A percentile compares a stretch with the other conserved stretches of the same genome.
Evolutionary conservation across 2,888 invertebrate genomes (phyloP).

Genomic region (Epinotia bilunana): DNA sequence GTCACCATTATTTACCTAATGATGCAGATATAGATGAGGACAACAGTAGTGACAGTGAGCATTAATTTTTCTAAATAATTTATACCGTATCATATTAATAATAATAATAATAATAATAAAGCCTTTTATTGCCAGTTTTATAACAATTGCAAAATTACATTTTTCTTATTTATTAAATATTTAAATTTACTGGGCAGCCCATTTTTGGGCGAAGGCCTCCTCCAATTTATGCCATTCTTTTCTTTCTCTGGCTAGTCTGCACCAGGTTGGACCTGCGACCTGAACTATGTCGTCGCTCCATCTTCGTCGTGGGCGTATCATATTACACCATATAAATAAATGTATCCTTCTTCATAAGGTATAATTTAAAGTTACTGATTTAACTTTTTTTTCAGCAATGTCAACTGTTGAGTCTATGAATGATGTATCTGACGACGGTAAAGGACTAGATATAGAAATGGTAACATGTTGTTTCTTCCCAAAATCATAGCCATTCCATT

Average conservation of each 20-base stretch:
- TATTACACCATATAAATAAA: neutral
- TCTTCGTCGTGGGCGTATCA: too few relatives aligned
- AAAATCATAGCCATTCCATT: neutral
- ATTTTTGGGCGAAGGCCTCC: too few relatives aligned
- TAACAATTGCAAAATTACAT: too few relatives aligned
- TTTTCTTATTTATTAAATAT: too few relatives aligned
- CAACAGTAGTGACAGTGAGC: constrained; percentile 79
- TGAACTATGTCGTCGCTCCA: too few relatives aligned
- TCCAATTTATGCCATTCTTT: too few relatives aligned
- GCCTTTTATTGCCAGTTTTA: too few relatives aligned
- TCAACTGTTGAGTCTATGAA: constrained; percentile 75
- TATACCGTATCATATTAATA: neutral
- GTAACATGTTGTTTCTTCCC: constrained; percentile 55
- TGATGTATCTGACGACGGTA: constrained; percentile 69
- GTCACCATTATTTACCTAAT: constrained; percentile 86
- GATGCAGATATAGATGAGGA: constrained; percentile 85
- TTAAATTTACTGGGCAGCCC: too few relatives aligned
- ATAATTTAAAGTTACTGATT: constrained; percentile 10
- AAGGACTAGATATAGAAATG: constrained; percentile 73
- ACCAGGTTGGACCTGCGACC: too few relatives aligned
- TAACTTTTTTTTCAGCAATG: constrained; percentile 63
- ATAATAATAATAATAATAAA: too few relatives aligned
- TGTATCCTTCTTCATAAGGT: neutral
- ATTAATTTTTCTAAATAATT: constrained; percentile 17
- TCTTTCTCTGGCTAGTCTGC: too few relatives aligned